Evolutionary conservation across 2,888 invertebrate species (phyloP).

Genomic region (Tinea trinotella): DNA sequence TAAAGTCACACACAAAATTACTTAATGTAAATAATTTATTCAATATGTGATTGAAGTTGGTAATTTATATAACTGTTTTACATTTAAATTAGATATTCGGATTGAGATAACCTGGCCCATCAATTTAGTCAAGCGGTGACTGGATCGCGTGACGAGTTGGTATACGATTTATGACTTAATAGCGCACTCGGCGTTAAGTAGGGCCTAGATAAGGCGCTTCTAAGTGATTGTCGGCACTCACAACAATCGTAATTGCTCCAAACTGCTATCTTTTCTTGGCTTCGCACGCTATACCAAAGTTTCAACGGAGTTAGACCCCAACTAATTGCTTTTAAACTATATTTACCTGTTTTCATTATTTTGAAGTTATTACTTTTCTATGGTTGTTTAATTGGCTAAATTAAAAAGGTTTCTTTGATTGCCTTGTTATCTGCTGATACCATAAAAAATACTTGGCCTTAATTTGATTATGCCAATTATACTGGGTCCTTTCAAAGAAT

Average conservation of each 20-base stretch:
- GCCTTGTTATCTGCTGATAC: not conserved
- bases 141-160: slow-evolving; percentile 54
- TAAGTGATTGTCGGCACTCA: slow-evolving; percentile 72
- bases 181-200: slow-evolving; percentile 65
- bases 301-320: slow-evolving; percentile 52
- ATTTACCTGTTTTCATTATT: slow-evolving; percentile 1
- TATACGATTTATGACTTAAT: slow-evolving; percentile 68
- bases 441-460: not conserved
- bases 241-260: slow-evolving; percentile 72
- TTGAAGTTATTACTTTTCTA: not conserved
- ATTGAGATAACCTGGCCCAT: slow-evolving; percentile 47
- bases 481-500: too few species aligned
- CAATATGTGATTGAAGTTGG: not conserved
- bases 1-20: too few species aligned
- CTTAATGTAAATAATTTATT: too few species aligned
- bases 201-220: slow-evolving; percentile 68
- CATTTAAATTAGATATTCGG: slow-evolving; percentile 53
- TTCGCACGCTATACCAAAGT: slow-evolving; percentile 61
- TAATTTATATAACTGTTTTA: not conserved
- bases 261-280: slow-evolving; percentile 58
- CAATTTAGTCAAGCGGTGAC: slow-evolving; percentile 14
- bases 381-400: slow-evolving; percentile 1
- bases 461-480: too few species aligned
- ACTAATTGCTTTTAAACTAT: slow-evolving; percentile 45
- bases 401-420: not conserved